Evolutionary conservation across 2,797 vertebrate genomes (phyloP).

Genomic region (Gastrophryne carolinensis): DNA sequence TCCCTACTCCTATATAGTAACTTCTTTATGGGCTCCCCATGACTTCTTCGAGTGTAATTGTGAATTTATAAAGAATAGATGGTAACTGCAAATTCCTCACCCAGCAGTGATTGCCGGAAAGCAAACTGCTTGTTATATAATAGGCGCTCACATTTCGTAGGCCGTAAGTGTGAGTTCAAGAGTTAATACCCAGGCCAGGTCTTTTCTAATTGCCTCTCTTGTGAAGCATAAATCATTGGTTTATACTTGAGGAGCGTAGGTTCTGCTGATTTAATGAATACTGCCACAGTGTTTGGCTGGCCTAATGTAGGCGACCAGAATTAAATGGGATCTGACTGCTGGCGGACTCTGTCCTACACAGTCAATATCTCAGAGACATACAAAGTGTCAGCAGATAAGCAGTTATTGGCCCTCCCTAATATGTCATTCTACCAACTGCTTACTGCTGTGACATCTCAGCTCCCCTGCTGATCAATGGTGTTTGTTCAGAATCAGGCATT

Average conservation of each 20-base stretch:
- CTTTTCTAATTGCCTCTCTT: constrained; percentile 26
- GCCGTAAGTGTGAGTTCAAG: neutral
- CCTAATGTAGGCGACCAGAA: constrained; percentile 27
- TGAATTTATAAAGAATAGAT: too few relatives aligned
- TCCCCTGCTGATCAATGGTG: neutral
- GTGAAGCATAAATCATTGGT: constrained; percentile 41
- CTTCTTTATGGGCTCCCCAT: too few relatives aligned
- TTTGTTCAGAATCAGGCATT: neutral
- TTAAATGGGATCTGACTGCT: constrained; percentile 47
- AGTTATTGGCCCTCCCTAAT: constrained; percentile 11
- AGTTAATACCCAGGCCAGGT: neutral
- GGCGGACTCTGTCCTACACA: constrained; percentile 24
- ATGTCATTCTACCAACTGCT: constrained; percentile 30
- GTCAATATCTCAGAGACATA: constrained; percentile 36
- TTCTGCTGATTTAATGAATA: constrained; percentile 43
- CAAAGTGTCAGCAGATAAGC: constrained; percentile 43
- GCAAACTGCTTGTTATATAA: neutral
- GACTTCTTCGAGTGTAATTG: too few relatives aligned
- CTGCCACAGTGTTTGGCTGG: constrained; percentile 25
- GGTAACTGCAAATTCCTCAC: too few relatives aligned
- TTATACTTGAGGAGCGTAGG: neutral
- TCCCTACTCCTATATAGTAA: too few relatives aligned
- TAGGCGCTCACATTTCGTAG: neutral
- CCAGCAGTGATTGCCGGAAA: too few relatives aligned
- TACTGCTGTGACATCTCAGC: constrained; percentile 17